Evolutionary conservation across 2,797 vertebrate genomes (phyloP), one percentile per base, ranked within the genome.

Genomic region (Delichon dasypus): DNA sequence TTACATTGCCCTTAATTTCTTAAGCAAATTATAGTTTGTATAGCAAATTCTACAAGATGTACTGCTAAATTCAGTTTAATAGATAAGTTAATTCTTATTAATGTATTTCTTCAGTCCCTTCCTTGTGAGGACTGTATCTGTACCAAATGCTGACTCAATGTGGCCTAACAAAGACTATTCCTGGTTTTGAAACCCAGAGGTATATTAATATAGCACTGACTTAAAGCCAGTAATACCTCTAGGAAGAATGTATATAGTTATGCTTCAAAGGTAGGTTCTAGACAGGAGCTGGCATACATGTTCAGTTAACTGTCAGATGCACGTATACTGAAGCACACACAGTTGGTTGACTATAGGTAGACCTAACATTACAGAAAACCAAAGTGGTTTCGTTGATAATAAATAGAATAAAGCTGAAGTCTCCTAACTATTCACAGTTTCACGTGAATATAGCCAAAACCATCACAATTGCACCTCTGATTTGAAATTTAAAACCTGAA

Each of bases 301-400:
- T 55, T 53, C 2, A 5, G 29, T 2, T 11, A 65, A 23, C 58
- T 72, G 54, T 44, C 30, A 48, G 51, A 7, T 57, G 13, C 11
- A 13, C 1, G 1, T 55, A 8, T n/a, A 7, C 25, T 53, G 58
- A 21, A 57, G 36, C 64, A 62, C 30, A 4, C 1, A 3, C 4
- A 4, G 26, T 19, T 79, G 57, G 8, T 74, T 16, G 34, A 22
- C 25, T 3, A 1, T 4, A 47, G 58, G 27, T 50, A 74, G 26
- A 34, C n/a, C 14, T 64, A 36, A 74, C 6, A 2, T 50, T 32
- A 47, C 38, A 85, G 45, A 55, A 74, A 61, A 67, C 7, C 38
- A 27, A 64, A 76, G 38, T 61, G 26, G 44, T 76, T 79, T 61
- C 51, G 4, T 45, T 87, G 27, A 11, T 72, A 50, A 45, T 64